Percentiles rank a stretch among this genome's conserved stretches.
These are phyloP conservation scores for Phataginus tricuspis DNA, from an alignment of 2,797 vertebrate species.

Conservation along the genomic window DNA sequence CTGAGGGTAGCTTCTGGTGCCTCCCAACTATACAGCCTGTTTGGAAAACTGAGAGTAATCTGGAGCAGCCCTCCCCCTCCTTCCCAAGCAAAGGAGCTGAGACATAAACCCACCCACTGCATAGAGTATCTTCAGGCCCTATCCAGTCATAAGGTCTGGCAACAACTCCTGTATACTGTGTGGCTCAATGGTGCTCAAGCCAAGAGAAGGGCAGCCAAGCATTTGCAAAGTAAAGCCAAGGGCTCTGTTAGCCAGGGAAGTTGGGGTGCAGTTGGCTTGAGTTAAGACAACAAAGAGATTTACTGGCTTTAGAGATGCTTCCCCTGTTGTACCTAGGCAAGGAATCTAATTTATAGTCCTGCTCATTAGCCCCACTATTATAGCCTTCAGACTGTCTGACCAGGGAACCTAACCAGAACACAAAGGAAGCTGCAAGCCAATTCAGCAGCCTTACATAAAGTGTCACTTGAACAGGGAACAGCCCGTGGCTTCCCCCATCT, in stretches of 20 bases:
- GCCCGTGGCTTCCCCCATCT: neutral
- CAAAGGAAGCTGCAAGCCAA: neutral
- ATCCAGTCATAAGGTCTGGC: neutral
- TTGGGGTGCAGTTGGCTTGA: neutral
- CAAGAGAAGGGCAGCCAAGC: neutral
- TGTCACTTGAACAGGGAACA: neutral
- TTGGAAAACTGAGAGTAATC: neutral
- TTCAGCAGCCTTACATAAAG: neutral
- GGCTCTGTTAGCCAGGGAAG: neutral
- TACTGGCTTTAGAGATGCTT: neutral
- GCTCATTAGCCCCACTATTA: neutral
- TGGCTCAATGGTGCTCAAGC: neutral
- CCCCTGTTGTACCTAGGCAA: neutral
- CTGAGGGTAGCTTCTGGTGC: neutral
- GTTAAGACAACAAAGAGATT: neutral
- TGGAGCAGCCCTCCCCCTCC: neutral
- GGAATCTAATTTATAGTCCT: neutral
- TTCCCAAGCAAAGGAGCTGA: neutral
- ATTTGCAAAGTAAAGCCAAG: neutral
- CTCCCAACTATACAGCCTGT: neutral
- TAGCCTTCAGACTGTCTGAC: neutral
- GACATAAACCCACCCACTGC: neutral
- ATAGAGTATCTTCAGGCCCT: neutral
- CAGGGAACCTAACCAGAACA: neutral
- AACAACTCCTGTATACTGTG: neutral